A percentile compares a stretch with the other conserved stretches of the same genome.
Conservation (phyloP, 2,797 vertebrate species). For the Tachyglossus aculeatus region DNA sequence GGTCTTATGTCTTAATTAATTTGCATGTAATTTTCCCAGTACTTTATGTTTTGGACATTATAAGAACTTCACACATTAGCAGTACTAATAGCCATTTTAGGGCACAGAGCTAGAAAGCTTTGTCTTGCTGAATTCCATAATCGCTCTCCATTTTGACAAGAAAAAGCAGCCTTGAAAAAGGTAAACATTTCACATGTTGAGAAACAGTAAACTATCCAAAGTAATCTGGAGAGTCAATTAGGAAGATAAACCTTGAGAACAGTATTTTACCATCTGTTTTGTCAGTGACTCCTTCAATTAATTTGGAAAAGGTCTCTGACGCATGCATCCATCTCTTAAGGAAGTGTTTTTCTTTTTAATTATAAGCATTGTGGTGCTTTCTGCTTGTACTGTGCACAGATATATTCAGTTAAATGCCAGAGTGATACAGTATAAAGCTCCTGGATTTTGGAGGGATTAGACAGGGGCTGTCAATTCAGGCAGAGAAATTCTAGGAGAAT, state of each 20-base stretch:
- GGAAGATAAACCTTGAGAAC: background rate
- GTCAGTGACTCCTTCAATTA: slow-evolving; percentile 3
- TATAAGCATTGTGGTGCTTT: slow-evolving; percentile 1
- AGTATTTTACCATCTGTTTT: slow-evolving; percentile 6
- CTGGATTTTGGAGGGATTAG: slow-evolving; percentile 18
- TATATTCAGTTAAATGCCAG: slow-evolving; percentile 5
- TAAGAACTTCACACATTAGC: no score
- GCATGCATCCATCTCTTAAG: background rate
- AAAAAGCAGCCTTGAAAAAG: slow-evolving; percentile 10
- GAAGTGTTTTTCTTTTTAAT: slow-evolving; percentile 22
- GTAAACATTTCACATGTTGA: slow-evolving; percentile 18
- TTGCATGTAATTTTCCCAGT: slow-evolving; percentile 10
- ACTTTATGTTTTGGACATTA: slow-evolving; percentile 1
- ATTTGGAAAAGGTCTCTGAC: background rate
- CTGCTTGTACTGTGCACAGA: background rate
- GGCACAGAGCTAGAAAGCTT: background rate
- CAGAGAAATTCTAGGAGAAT: slow-evolving; percentile 37
- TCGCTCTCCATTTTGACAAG: background rate
- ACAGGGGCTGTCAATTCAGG: slow-evolving; percentile 14
- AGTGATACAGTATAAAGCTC: slow-evolving; percentile 1
- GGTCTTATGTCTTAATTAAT: slow-evolving; percentile 11
- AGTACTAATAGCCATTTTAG: background rate
- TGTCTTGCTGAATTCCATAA: background rate
- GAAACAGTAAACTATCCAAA: background rate
- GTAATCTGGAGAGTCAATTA: background rate